Conservation (phyloP, 2,113 vertebrate species). For the Buteo buteo region DNA sequence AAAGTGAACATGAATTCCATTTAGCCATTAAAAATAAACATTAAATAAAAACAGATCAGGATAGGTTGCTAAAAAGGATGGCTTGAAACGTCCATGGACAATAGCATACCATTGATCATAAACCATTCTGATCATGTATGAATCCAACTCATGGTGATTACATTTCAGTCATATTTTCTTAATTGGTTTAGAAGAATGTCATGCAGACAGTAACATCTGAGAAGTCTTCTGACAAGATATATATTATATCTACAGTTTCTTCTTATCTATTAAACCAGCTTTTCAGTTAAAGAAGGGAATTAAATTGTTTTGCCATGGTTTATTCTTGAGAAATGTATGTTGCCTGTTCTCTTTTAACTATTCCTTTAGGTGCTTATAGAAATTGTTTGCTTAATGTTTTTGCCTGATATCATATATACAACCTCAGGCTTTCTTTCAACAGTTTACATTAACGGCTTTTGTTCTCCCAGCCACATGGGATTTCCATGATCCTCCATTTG, state of each 20-base stretch:
- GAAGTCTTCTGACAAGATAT: neutral
- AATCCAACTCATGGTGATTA: neutral
- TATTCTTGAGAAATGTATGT: neutral
- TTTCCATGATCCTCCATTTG: neutral
- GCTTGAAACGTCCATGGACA: neutral
- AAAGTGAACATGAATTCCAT: neutral
- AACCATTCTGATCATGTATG: neutral
- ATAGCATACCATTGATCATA: neutral
- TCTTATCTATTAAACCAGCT: neutral
- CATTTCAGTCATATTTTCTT: neutral
- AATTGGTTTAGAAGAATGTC: neutral
- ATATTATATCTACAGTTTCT: neutral
- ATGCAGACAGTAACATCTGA: rapidly evolving
- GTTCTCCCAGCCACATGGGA: neutral
- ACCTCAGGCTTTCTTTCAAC: neutral
- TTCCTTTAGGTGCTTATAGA: neutral
- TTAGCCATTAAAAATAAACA: neutral
- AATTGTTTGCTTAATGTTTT: neutral
- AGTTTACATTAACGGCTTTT: neutral
- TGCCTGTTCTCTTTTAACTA: neutral
- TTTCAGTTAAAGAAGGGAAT: neutral
- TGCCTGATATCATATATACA: neutral
- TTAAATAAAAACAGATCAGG: neutral
- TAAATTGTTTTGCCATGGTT: neutral
- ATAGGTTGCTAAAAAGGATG: neutral